Evolutionary conservation across 2,888 invertebrate genomes (phyloP), one percentile per base, ranked within the genome.

Genomic region (Allygus modestus): DNA sequence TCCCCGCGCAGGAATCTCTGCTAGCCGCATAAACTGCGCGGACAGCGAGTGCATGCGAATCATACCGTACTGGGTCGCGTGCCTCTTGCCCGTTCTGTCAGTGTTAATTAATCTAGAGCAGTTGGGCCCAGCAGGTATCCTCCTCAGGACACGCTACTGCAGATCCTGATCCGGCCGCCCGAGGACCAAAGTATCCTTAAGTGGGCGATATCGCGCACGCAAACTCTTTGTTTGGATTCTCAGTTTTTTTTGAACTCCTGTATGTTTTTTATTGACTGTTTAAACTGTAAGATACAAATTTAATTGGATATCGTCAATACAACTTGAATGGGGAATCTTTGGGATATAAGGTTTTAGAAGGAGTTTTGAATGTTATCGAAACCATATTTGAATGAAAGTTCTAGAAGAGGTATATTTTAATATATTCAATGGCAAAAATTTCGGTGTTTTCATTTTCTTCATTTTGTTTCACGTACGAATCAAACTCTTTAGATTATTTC

Each of bases 71-170:
- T 1, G 23, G 54, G 46, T 77, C 75, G 75, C 75, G 75, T 77
- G 75, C 46, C 28, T 4, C 0, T 2, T 0, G 46, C 9, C 15
- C 43, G 75, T 77, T 77, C 43, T 77, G 75, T 77, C 75, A 43
- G 41, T 28, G 75, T 28, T 77, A 77, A 77, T 77, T 77, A 77
- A 77, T 77, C 41, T 77, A 20, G 75, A 46, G 43, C 75, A 28
- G 65, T 65, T 51, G 20, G 5, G 11, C 75, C 0, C 75, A 77
- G 75, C 46, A 41, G 75, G 75, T 9, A 0, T 17, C 71, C 31
- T 12, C 23, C 31, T 1, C 73, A 23, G 23, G 33, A 73, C 73
- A 73, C 73, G 73, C 73, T 73, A 73, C 73, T 20, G 73, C 0
- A 7, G 73, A n/a, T 41, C 54, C 23, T 54, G 54, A 31, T 17